Conservation (phyloP, 2,797 vertebrate species). For the Yasuhikotakia modesta region DNA sequence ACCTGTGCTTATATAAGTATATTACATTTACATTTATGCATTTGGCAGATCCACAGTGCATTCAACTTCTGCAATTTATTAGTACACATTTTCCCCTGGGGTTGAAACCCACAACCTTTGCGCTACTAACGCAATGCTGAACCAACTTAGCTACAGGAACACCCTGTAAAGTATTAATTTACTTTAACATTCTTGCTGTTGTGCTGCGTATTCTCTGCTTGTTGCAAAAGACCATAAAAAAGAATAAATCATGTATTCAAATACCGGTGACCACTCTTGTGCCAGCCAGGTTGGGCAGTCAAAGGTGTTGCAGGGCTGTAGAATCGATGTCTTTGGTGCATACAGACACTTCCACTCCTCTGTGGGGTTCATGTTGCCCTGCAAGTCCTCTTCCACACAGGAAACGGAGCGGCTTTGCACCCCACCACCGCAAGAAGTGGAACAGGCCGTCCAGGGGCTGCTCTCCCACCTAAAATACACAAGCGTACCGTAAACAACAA, state of each 20-base stretch:
- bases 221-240: neutral
- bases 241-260: slow-evolving; percentile 33
- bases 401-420: slow-evolving; percentile 92
- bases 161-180: too few relatives aligned
- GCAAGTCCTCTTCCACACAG: slow-evolving; percentile 97
- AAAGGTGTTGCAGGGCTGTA: slow-evolving; percentile 93
- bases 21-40: too few relatives aligned
- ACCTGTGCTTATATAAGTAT: too few relatives aligned
- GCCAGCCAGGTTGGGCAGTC: slow-evolving; percentile 96
- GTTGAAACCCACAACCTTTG: too few relatives aligned
- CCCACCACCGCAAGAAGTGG: slow-evolving; percentile 92
- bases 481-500: slow-evolving; percentile 23
- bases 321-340: slow-evolving; percentile 85
- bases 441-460: slow-evolving; percentile 96
- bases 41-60: too few relatives aligned
- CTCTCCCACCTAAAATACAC: slow-evolving; percentile 87
- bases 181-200: neutral
- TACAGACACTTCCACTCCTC: slow-evolving; percentile 99
- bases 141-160: too few relatives aligned
- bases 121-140: too few relatives aligned
- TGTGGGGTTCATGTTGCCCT: slow-evolving; percentile 85
- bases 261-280: slow-evolving; percentile 98
- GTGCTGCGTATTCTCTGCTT: neutral
- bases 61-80: too few relatives aligned
- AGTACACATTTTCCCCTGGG: too few relatives aligned